A percentile compares a stretch with the other conserved stretches of the same genome.
Evolutionary conservation across 1,140 invertebrate genomes (phyloP).

Genomic region (Drosophila rhopaloa): DNA sequence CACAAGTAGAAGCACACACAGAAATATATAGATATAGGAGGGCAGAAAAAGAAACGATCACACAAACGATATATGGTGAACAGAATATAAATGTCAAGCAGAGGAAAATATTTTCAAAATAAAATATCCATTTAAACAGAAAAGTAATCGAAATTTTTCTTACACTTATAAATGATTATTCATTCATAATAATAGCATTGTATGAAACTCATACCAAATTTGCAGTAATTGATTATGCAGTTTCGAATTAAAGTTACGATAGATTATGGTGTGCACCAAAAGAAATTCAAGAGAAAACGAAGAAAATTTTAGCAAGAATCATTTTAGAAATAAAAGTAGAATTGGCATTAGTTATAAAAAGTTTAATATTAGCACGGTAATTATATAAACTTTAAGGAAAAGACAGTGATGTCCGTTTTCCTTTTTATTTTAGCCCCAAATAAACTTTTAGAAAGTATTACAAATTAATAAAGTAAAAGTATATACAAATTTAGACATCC

Average conservation of each 20-base stretch:
- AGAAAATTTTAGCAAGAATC: slow-evolving; percentile 61
- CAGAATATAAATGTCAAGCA: slow-evolving; percentile 13
- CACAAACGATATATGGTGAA: slow-evolving; percentile 18
- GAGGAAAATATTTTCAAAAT: slow-evolving; percentile 1
- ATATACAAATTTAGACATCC: background rate
- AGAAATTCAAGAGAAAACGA: slow-evolving; percentile 21
- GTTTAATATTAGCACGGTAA: slow-evolving; percentile 4
- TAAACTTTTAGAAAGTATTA: background rate
- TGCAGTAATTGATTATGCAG: background rate
- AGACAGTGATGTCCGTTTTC: no score
- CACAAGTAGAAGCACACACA: slow-evolving; percentile 63
- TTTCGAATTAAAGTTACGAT: background rate
- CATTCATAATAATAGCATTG: slow-evolving; percentile 1
- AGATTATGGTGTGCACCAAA: slow-evolving; percentile 13
- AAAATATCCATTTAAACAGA: slow-evolving; percentile 2
- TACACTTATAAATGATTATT: background rate
- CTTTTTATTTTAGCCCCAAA: background rate
- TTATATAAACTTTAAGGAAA: background rate
- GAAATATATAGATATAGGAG: slow-evolving; percentile 37
- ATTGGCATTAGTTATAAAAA: slow-evolving; percentile 51
- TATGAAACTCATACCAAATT: background rate
- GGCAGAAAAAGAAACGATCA: slow-evolving; percentile 21
- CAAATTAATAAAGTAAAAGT: background rate
- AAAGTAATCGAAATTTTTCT: slow-evolving; percentile 4
- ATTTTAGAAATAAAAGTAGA: slow-evolving; percentile 51